Percentiles rank a stretch among this genome's conserved stretches.
Conservation (phyloP, 2,113 vertebrate genomes). For the Indicator maculatus region DNA sequence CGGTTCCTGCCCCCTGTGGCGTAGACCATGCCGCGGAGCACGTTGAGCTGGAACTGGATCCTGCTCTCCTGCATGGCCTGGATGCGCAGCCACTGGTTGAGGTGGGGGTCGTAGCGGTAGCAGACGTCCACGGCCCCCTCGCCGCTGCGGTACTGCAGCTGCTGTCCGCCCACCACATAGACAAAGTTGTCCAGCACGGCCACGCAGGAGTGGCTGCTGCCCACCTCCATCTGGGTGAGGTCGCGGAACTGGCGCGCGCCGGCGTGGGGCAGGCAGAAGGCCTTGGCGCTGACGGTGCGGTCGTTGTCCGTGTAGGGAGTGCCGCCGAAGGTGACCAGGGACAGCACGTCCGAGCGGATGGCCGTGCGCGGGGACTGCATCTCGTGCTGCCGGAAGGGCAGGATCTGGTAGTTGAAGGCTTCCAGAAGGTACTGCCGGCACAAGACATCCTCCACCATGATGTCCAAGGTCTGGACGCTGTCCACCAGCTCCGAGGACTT, state of each 20-base stretch:
- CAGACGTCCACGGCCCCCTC: conserved; percentile 91
- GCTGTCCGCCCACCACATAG: conserved; percentile 93
- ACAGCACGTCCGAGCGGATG: conserved; percentile 86
- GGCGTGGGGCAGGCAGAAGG: conserved; percentile 84
- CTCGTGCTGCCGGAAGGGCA: conserved; percentile 95
- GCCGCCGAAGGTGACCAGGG: conserved; percentile 90
- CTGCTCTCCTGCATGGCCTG: conserved; percentile 92
- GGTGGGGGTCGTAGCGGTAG: conserved; percentile 93
- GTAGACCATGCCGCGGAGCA: conserved; percentile 84
- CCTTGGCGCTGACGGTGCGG: conserved; percentile 88
- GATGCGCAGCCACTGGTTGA: conserved; percentile 92
- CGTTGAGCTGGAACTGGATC: conserved; percentile 94
- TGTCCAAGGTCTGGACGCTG: conserved; percentile 90
- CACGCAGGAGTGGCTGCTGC: conserved; percentile 93
- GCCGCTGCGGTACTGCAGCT: conserved; percentile 93
- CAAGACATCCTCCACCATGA: conserved; percentile 94
- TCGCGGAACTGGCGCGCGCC: conserved; percentile 88
- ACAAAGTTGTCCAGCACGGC: conserved; percentile 95
- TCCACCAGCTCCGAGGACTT: conserved; percentile 94
- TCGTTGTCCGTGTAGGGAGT: conserved; percentile 97
- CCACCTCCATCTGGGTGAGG: conserved; percentile 89
- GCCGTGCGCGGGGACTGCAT: conserved; percentile 90
- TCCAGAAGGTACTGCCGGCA: conserved; percentile 94
- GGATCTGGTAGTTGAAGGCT: conserved; percentile 97
- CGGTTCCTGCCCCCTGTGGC: conserved; percentile 95